Base-by-base conservation (phyloP, 1,140 invertebrate species). In the Pantala flavescens region DNA sequence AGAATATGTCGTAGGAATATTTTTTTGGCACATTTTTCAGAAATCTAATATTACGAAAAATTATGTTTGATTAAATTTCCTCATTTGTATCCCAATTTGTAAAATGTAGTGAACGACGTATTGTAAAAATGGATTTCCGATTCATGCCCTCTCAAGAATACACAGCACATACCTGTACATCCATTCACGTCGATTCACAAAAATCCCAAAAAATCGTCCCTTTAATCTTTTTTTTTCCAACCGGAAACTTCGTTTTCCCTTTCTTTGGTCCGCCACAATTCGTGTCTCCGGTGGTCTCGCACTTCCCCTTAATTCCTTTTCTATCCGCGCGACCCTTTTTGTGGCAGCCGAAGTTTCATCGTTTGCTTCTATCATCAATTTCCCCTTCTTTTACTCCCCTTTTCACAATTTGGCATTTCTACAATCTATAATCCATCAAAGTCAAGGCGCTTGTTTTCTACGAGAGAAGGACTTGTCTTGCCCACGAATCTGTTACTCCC, bases 371-470 rank as follows among this genome's bases (percentile, higher is more conserved):
- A 72, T 72, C 71, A 72, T 72, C 71, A 72, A 72, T 72, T 72
- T 72, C 42, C 71, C 24, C 71, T 72, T 21, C 42, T 21, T 72
- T 28, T 21, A 7, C 42, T 24, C 71, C 43, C 36, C 76, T 76
- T 77, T 77, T 77, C 76, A 77, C 76, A 77, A 77, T 77, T 77
- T 77, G 76, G 76, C 76, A 77, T 77, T 77, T 77, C 76, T 74
- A 77, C 76, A 77, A 77, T 77, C 76, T 76, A 77, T 77, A 77
- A 77, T 77, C 73, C 76, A 76, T 77, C 76, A 77, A 77, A 76
- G 76, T 77, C 76, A 76, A 12, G 2, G 49, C 49, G 49, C 3
- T 63, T 63, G 49, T 63, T 63, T 63, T 63, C 49, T 63, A 63
- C 49, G 49, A 63, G 49, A 3, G 12, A 12, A 63, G 49, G 49